Conservation (phyloP, 2,888 invertebrate genomes). For the Drosophila algonquin region DNA sequence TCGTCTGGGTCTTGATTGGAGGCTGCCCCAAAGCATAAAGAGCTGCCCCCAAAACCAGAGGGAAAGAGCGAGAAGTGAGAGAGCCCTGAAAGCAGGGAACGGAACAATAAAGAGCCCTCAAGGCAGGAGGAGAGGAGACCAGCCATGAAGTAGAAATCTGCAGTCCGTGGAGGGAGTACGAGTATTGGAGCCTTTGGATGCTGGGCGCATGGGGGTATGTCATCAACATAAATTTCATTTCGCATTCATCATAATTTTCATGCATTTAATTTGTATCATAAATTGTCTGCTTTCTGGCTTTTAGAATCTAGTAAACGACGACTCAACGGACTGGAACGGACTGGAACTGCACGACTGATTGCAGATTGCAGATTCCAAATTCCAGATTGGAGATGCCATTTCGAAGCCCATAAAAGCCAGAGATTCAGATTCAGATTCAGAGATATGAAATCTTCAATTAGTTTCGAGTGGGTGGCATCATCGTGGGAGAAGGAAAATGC, state of each 20-base stretch:
- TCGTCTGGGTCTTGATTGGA: slow-evolving; percentile 56
- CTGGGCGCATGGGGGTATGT: slow-evolving; percentile 51
- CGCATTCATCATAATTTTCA: slow-evolving; percentile 77
- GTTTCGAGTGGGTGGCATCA: slow-evolving; percentile 21
- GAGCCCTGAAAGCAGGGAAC: background rate
- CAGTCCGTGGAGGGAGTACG: too few relatives aligned
- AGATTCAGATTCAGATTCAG: background rate
- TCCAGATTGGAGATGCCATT: slow-evolving; percentile 28
- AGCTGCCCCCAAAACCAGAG: background rate
- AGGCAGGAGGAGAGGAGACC: background rate
- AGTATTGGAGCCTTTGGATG: slow-evolving; percentile 1
- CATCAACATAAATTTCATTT: slow-evolving; percentile 78
- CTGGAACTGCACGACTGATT: slow-evolving; percentile 23
- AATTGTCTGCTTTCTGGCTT: slow-evolving; percentile 57
- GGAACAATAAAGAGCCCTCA: background rate
- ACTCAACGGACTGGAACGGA: too few relatives aligned
- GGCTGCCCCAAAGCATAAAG: slow-evolving; percentile 34
- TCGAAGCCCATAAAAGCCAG: slow-evolving; percentile 23
- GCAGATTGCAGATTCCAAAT: slow-evolving; percentile 1
- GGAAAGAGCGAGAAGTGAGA: background rate
- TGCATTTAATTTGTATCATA: slow-evolving; percentile 75
- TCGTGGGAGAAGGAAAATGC: background rate
- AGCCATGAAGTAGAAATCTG: background rate
- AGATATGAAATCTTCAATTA: slow-evolving; percentile 46
- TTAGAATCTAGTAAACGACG: slow-evolving; percentile 36